These are phyloP conservation scores for Erpornis zantholeuca DNA, from an alignment of 2,113 vertebrate genomes.

Conservation along the genomic window DNA sequence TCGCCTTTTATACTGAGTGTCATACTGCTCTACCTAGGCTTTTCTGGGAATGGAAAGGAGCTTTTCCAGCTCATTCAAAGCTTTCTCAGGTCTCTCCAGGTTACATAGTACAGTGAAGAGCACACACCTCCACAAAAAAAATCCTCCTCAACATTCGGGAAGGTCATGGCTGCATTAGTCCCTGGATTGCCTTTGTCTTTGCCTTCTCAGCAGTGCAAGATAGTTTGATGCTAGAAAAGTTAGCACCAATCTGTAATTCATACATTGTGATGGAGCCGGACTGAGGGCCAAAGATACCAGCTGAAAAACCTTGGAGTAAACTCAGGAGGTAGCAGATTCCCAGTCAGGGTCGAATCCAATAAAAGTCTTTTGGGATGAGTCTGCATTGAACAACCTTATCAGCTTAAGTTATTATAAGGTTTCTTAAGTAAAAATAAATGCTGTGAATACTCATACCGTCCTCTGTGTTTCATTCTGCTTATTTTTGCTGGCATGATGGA, in stretches of 20 bases:
- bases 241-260: not conserved
- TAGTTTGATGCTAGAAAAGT: not conserved
- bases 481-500: not conserved
- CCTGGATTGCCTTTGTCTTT: not conserved
- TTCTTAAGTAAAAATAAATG: not conserved
- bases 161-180: not conserved
- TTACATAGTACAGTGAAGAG: rapidly evolving
- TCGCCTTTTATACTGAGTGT: not conserved
- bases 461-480: not conserved
- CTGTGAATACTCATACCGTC: not conserved
- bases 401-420: not conserved
- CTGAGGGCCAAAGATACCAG: not conserved
- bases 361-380: not conserved
- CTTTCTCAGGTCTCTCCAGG: not conserved
- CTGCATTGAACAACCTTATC: not conserved
- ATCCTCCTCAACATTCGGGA: not conserved
- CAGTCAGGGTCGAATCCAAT: not conserved
- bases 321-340: not conserved
- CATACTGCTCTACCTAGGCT: not conserved
- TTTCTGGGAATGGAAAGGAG: not conserved
- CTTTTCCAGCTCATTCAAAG: not conserved
- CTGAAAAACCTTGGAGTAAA: not conserved
- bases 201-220: not conserved
- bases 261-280: not conserved
- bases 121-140: not conserved